Base-by-base conservation (phyloP, 2,888 invertebrate genomes). In the Chrysina gloriosa region DNA sequence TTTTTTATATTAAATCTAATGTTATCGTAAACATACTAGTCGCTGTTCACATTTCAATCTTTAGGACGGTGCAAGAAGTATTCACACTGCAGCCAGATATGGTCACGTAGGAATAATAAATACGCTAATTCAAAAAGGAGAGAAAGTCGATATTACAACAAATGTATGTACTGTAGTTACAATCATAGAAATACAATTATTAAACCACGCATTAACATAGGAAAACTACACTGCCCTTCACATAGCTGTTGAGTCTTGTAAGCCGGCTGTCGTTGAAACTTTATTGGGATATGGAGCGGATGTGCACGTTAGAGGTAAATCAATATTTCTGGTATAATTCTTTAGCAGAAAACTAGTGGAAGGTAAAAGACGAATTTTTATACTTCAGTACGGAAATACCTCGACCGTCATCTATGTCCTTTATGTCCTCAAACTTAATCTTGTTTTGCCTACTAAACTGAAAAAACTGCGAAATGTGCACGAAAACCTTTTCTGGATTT, bases 161-260 rank as follows among this genome's bases (percentile, higher is more conserved):
- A 97, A 96, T 84, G 97, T 96, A 85, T 88, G 89, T 81, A 70
- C 7, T 14, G 5, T 25, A 1, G n/a, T 23, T 56, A 5, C 21
- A 54, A 25, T 2, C 7, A 5, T 64, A 50, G n/a, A 7, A 47
- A 27, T 27, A 16, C 14, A 29, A 16, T 16, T 16, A 50, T 3
- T 50, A 14, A 27, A 14, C 7, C 27, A 25, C 11, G 5, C 21
- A 14, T 16, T 50, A 9, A 11, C 9, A 9, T 36, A 97, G 96
- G 97, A 98, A 79, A 97, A 97, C 83, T 97, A 96, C 84, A 99
- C 99, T 31, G 98, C 99, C 0, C 86, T 99, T 0, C 98, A 99
- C 81, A 95, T 98, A 78, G 98, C 98, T 2, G 98, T 98, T 1
- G 95, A 96, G 83, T 93, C 94, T 0, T 94, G 94, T 69, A 95